phyloP scores from a whole-genome alignment of 2,888 invertebrate species.

The Ophion ellenae region DNA sequence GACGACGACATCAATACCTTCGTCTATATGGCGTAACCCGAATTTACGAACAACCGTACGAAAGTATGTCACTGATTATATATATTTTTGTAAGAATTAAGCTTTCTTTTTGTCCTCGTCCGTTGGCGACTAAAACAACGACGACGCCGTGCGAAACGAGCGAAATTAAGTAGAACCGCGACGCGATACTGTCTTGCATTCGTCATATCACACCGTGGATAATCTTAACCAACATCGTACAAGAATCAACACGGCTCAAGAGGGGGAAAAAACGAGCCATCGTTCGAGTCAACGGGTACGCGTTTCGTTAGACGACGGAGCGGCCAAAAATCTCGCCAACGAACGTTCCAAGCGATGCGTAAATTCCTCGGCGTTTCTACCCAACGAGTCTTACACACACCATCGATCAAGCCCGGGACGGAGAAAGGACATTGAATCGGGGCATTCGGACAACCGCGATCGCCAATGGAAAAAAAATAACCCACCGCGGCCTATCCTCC shows the following conservation, averaged over 20 bases:
- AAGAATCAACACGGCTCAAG: too few species aligned
- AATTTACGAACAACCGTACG: slow-evolving; percentile 70
- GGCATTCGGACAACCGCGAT: slow-evolving; percentile 25
- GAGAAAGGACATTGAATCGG: neutral
- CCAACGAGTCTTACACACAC: too few species aligned
- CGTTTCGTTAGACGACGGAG: too few species aligned
- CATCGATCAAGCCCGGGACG: too few species aligned
- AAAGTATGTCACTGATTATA: slow-evolving; percentile 74
- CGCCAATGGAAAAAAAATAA: slow-evolving; percentile 33
- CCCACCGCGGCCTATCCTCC: slow-evolving; percentile 53
- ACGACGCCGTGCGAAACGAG: slow-evolving; percentile 23
- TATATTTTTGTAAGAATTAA: slow-evolving; percentile 78
- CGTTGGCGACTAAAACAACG: slow-evolving; percentile 10
- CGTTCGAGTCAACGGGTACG: too few species aligned
- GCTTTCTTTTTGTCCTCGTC: slow-evolving; percentile 38
- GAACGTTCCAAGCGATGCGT: too few species aligned
- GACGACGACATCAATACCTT: slow-evolving; percentile 99
- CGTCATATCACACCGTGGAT: too few species aligned
- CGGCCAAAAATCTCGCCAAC: too few species aligned
- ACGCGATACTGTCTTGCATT: neutral
- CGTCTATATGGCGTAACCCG: slow-evolving; percentile 95
- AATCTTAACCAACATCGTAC: too few species aligned
- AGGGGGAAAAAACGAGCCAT: too few species aligned
- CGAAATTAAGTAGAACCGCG: neutral
- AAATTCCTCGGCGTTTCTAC: too few species aligned